Evolutionary conservation across 2,888 invertebrate species (phyloP).

Genomic region (Oscheius myriophilus): DNA sequence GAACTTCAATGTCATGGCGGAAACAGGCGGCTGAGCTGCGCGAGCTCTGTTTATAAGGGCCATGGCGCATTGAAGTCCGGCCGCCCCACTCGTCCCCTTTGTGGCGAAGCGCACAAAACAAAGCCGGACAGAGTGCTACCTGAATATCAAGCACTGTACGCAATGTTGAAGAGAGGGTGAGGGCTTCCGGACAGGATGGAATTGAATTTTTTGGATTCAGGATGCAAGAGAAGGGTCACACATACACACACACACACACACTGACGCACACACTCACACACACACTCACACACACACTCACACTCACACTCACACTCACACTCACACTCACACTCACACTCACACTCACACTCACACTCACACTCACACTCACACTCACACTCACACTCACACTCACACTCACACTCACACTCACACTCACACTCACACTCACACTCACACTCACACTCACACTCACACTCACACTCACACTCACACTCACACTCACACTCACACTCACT

Average conservation of each 20-base stretch:
- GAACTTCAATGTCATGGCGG: conserved; percentile 1
- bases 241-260: background rate
- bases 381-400: too few species aligned
- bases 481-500: too few species aligned
- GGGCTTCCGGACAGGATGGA: background rate
- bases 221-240: background rate
- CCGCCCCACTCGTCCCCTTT: conserved; percentile 27
- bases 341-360: too few species aligned
- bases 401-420: too few species aligned
- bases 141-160: background rate
- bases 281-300: too few species aligned
- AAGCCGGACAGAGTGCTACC: conserved; percentile 14
- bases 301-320: too few species aligned
- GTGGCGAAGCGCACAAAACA: conserved; percentile 27
- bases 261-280: too few species aligned
- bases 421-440: too few species aligned
- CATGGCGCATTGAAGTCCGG: conserved; percentile 24
- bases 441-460: too few species aligned
- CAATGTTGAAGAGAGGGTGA: background rate
- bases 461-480: too few species aligned
- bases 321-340: too few species aligned
- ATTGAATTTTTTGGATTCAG: background rate
- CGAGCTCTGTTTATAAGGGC: conserved; percentile 23
- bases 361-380: too few species aligned
- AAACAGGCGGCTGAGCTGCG: conserved; percentile 1